Base-by-base conservation (phyloP, 2,888 invertebrate genomes). In the Barypeithes pellucidus region DNA sequence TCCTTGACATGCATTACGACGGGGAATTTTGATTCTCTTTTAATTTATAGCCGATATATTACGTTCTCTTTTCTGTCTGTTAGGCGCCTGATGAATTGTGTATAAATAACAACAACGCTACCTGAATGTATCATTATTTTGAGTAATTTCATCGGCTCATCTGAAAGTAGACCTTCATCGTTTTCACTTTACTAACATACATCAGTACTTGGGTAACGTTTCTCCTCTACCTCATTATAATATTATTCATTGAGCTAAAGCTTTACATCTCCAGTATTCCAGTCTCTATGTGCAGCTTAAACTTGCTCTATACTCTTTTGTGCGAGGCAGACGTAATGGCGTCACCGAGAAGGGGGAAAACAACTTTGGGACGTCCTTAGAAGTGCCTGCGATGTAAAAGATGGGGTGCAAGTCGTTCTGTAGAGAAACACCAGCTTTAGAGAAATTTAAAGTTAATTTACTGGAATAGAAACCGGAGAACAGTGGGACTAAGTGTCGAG, bases 371-470 rank as follows among this genome's bases (percentile, higher is more conserved):
- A 67, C 72, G 72, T 72, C 72, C 72, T 72, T 72, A 72, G 72
- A 67, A 72, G 72, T 72, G 72, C 52, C 61, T 67, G 67, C 67
- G 67, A 72, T 72, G 72, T 72, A 67, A 72, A 72, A 72, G 72
- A 72, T 72, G 66, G 72, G 72, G 72, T 72, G 72, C 71, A 63
- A 52, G 68, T 61, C 43, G 61, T 45, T 61, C 62, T 52, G 67
- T 62, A 54, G 66, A 71, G 66, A 66, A 66, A 71, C 66, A 71
- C 66, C 72, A 72, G 67, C 67, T 71, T 71, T 54, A 16, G 66
- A 59, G 66, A 71, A 71, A 63, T 71, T 43, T 36, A 71, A 71
- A 72, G 67, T 67, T 72, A 72, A 72, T 72, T 72, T 67, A 61
- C 52, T 24, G 60, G 60, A 60, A 61, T 54, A 22, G 39, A 67